Evolutionary conservation across 1,140 invertebrate species (phyloP), one percentile per base, ranked within the genome.

Genomic region (Lysiphlebus fabarum): DNA sequence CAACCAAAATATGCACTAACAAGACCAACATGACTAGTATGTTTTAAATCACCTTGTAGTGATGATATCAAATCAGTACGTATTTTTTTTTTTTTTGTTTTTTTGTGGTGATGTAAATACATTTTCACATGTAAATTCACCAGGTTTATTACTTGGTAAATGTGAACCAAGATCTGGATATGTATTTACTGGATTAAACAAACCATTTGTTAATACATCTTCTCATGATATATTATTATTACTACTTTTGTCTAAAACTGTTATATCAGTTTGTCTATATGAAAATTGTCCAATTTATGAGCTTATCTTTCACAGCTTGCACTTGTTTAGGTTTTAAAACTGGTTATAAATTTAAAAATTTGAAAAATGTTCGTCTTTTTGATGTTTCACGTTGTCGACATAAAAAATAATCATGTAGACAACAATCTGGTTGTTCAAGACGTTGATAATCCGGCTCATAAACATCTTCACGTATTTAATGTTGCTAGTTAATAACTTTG

Each of bases 1-100:
- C 98, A 94, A 0, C 96, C 96, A 75, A 99, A 99, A 71, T 94
- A 94, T 56, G 93, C 92, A 6, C 96, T 96, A 77, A 99, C 96
- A 10, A 96, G 82, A 3, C 97, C 96, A 5, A 99, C 93, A 75
- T 99, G 96, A 1, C 77, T 93, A 0, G 95, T 99, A 72, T 99
- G 96, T 71, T 96, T 94, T 0, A 99, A 85, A 78, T 99, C 96
- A 40, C 94, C 95, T 75, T 98, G 93, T 0, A 97, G 96, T 37
- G 89, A 87, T 9, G 95, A 96, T 65, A 99, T 99, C 95, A 99
- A 95, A 69, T 95, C 93, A 0, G 90, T 87, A 51, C 90, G 82
- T 56, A 95, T 82, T 64, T 89, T 87, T 45, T n/a, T n/a, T n/a
- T n/a, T n/a, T n/a, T n/a, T n/a, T n/a, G n/a, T 88, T 81, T 59